Evolutionary conservation across 2,113 vertebrate genomes (phyloP).

Genomic region (Cnemophilus loriae): DNA sequence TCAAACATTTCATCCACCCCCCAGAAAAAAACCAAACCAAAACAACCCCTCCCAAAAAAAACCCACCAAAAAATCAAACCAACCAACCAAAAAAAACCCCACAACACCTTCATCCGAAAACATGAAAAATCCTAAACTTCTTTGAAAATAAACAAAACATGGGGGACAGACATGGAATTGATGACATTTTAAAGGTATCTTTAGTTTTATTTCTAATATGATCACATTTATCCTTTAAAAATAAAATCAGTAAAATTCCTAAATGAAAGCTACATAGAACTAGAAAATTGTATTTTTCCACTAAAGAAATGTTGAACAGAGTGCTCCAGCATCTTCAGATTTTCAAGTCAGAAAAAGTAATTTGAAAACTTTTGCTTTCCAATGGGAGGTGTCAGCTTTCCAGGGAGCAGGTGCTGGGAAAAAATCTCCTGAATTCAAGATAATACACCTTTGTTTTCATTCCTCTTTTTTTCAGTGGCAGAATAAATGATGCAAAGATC

Average conservation of each 20-base stretch:
- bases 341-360: not conserved
- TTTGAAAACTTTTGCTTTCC: not conserved
- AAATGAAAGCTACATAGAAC: not conserved
- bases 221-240: not conserved
- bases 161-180: not conserved
- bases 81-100: not conserved
- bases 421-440: not conserved
- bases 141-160: not conserved
- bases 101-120: not conserved
- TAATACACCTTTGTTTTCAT: not conserved
- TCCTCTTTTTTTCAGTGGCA: not conserved
- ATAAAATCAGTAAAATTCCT: not conserved
- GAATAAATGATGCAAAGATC: not conserved
- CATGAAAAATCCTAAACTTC: not conserved
- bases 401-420: accelerated
- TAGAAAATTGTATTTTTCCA: not conserved
- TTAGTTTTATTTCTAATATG: not conserved
- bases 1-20: not conserved
- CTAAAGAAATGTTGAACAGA: not conserved
- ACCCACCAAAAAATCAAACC: not conserved
- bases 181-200: not conserved
- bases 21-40: not conserved
- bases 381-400: not conserved
- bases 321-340: not conserved
- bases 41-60: accelerated